Conservation (phyloP, 2,113 vertebrate species). For the Thunnus thynnus region DNA sequence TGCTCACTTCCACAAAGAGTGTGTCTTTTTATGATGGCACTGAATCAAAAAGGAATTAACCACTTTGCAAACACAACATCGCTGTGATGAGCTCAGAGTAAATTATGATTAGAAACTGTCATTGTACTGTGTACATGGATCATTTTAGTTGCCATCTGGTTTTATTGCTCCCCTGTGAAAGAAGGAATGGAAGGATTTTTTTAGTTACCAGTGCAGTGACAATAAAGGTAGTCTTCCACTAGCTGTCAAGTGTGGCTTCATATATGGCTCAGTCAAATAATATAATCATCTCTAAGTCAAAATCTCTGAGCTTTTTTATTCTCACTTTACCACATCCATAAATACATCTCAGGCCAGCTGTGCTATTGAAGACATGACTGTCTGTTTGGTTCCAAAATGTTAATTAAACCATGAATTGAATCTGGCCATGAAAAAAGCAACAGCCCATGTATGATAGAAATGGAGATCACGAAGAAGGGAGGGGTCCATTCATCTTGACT, state of each 20-base stretch:
- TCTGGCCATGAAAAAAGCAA: conserved; percentile 45
- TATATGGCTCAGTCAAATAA: conserved; percentile 29
- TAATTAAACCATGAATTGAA: conserved; percentile 78
- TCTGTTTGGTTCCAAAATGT: conserved; percentile 59
- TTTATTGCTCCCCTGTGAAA: conserved; percentile 52
- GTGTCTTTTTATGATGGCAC: conserved; percentile 66
- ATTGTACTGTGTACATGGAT: conserved; percentile 40
- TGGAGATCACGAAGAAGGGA: conserved; percentile 39
- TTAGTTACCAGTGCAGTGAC: neutral
- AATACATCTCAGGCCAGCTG: conserved; percentile 43
- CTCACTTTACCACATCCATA: conserved; percentile 29
- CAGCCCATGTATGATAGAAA: conserved; percentile 51
- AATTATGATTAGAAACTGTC: conserved; percentile 60
- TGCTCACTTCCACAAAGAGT: conserved; percentile 40
- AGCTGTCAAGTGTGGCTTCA: conserved; percentile 28
- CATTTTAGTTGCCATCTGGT: conserved; percentile 58
- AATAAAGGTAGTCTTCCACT: conserved; percentile 32
- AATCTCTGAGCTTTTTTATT: conserved; percentile 31
- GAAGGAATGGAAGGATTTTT: conserved; percentile 23
- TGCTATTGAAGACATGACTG: conserved; percentile 21
- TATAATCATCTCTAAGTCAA: conserved; percentile 34
- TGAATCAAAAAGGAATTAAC: conserved; percentile 72
- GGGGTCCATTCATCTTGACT: conserved; percentile 61
- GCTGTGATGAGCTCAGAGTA: conserved; percentile 52
- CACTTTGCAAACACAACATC: conserved; percentile 77